A percentile compares a stretch with the other conserved stretches of the same genome.
Conservation (phyloP, 2,888 invertebrate species). For the Fragum whitleyi region DNA sequence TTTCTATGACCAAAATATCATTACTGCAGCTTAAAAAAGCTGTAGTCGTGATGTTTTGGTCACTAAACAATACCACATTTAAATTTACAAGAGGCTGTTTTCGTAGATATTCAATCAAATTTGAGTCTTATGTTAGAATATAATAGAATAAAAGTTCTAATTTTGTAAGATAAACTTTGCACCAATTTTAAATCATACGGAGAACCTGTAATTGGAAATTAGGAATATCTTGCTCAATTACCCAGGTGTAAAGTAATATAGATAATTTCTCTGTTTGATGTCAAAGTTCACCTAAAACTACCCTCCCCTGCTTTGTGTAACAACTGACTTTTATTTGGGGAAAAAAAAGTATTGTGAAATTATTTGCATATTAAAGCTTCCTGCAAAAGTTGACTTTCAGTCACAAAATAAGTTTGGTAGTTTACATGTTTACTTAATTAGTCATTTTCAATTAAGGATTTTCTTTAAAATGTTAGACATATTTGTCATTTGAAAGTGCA, state of each 20-base stretch:
- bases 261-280: neutral
- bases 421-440: neutral
- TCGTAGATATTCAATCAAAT: too few species aligned
- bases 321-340: too few species aligned
- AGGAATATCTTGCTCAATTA: neutral
- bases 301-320: neutral
- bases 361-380: neutral
- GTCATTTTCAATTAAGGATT: conserved; percentile 4
- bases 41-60: too few species aligned
- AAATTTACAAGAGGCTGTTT: too few species aligned
- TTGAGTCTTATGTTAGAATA: too few species aligned
- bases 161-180: too few species aligned
- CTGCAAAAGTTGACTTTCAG: neutral
- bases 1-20: too few species aligned
- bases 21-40: too few species aligned
- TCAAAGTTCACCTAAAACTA: neutral
- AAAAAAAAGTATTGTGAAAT: neutral
- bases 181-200: too few species aligned
- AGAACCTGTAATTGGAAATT: too few species aligned
- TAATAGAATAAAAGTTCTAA: too few species aligned
- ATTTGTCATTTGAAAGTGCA: neutral
- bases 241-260: neutral
- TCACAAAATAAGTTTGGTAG: neutral
- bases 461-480: neutral
- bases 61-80: too few species aligned